Conservation (phyloP, 1,140 invertebrate species). For the Tribolium madens region DNA sequence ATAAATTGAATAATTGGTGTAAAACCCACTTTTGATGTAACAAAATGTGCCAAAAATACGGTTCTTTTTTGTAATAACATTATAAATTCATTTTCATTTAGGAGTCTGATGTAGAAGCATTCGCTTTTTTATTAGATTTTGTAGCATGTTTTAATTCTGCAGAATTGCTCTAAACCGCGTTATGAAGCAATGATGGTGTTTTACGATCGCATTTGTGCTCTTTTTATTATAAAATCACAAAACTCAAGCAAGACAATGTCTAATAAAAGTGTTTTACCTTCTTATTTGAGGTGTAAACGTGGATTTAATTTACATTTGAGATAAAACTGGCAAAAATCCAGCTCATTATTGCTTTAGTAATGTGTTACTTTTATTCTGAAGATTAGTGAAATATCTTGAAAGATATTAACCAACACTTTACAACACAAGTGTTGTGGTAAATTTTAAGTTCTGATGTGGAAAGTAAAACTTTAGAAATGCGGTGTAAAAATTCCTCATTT, state of each 20-base stretch:
- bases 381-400: constrained; percentile 32
- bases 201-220: constrained; percentile 5
- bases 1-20: no score
- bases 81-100: background rate
- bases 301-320: constrained; percentile 43
- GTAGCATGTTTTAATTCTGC: constrained; percentile 5
- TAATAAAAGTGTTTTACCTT: constrained; percentile 28
- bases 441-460: background rate
- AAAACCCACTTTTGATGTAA: no score
- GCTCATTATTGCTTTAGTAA: constrained; percentile 34
- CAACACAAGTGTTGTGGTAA: background rate
- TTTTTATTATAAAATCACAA: constrained; percentile 18
- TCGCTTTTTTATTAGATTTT: background rate
- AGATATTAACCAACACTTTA: constrained; percentile 9
- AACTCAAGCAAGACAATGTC: background rate
- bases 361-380: constrained; percentile 30
- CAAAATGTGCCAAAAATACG: no score
- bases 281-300: constrained; percentile 43
- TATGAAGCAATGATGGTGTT: constrained; percentile 2
- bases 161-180: constrained; percentile 1
- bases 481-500: no score
- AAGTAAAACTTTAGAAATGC: no score
- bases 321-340: constrained; percentile 46
- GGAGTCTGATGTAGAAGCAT: background rate
- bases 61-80: no score